These are phyloP conservation scores for Gambusia affinis DNA, from an alignment of 2,113 vertebrate species.

Conservation along the genomic window DNA sequence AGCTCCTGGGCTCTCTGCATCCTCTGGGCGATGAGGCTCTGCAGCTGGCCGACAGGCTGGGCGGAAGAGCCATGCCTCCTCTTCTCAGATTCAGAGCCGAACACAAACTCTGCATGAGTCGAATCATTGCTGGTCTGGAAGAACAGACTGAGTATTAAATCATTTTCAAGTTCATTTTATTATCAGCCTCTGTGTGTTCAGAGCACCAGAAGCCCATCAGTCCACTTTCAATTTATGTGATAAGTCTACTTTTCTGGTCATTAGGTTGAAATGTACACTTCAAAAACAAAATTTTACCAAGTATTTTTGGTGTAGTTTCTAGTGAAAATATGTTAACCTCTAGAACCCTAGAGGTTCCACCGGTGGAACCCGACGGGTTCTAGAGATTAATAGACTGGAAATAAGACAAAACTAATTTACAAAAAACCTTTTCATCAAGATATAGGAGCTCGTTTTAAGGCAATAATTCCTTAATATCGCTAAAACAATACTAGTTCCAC, in stretches of 20 bases:
- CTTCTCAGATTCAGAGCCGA: slow-evolving; percentile 77
- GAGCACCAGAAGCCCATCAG: background rate
- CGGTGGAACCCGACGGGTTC: too few species aligned
- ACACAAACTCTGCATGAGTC: slow-evolving; percentile 58
- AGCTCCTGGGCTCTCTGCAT: slow-evolving; percentile 96
- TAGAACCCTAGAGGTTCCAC: too few species aligned
- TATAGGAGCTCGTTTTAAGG: too few species aligned
- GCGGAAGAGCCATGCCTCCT: slow-evolving; percentile 55
- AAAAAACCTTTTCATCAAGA: too few species aligned
- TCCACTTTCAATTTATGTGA: background rate
- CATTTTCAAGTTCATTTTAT: background rate
- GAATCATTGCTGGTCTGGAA: slow-evolving; percentile 58
- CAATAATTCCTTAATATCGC: too few species aligned
- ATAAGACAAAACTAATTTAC: too few species aligned
- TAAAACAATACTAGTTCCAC: too few species aligned
- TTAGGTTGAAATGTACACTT: too few species aligned
- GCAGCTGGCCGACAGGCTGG: slow-evolving; percentile 83
- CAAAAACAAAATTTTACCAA: too few species aligned
- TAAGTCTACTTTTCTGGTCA: background rate
- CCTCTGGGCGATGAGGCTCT: slow-evolving; percentile 91
- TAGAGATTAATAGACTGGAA: too few species aligned
- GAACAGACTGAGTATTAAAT: background rate
- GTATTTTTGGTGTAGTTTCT: too few species aligned
- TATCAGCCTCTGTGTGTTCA: background rate
- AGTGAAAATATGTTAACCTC: too few species aligned